A percentile compares a stretch with the other conserved stretches of the same genome.
phyloP scores from a whole-genome alignment of 2,113 vertebrate genomes.

The Gambusia holbrooki region DNA sequence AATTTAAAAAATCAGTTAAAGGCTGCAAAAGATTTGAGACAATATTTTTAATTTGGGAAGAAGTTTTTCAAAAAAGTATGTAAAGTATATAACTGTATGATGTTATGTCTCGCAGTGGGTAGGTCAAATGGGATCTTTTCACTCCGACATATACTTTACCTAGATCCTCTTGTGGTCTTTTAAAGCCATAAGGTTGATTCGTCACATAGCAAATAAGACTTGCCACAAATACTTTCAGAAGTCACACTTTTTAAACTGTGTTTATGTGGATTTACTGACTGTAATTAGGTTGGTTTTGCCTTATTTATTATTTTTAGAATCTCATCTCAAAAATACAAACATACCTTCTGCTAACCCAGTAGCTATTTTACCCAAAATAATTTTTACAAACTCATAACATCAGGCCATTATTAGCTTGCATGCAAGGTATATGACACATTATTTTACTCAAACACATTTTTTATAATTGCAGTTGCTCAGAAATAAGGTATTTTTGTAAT shows the following conservation, averaged over 20 bases:
- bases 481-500: not conserved
- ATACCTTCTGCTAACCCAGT: not conserved
- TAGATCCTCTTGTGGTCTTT: not conserved
- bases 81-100: not conserved
- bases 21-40: not conserved
- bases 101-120: not conserved
- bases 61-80: not conserved
- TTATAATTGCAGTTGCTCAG: not conserved
- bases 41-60: not conserved
- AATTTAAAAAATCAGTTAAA: not conserved
- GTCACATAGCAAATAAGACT: constrained; percentile 1
- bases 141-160: constrained; percentile 3
- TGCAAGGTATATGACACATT: not conserved
- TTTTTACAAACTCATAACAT: not conserved
- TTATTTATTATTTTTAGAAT: not conserved
- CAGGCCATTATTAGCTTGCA: not conserved
- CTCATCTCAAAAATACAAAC: not conserved
- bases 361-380: not conserved
- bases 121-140: not conserved
- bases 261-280: not conserved
- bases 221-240: constrained; percentile 9
- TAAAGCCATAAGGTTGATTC: not conserved
- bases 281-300: constrained; percentile 15
- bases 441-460: not conserved
- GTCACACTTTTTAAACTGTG: not conserved